Percentiles rank a stretch among this genome's conserved stretches.
Evolutionary conservation across 2,888 invertebrate genomes (phyloP).

Genomic region (Chirona hameri): DNA sequence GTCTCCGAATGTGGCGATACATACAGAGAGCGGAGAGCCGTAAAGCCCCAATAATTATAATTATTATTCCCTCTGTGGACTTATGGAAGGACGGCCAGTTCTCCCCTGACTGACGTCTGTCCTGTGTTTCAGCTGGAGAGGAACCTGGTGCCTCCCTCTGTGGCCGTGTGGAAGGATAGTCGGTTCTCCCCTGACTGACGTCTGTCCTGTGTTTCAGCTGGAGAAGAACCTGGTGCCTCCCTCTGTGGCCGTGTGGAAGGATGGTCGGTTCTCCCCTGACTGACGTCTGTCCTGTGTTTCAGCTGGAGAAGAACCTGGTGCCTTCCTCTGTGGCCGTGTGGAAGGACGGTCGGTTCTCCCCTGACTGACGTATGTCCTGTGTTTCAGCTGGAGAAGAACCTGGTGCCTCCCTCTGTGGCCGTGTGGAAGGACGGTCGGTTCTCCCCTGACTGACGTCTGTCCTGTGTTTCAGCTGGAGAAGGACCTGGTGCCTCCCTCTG

Average conservation of each 20-base stretch:
- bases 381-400: background rate
- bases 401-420: constrained; percentile 35
- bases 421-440: constrained; percentile 37
- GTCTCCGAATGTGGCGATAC: too few relatives aligned
- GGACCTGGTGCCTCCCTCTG: constrained; percentile 33
- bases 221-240: constrained; percentile 32
- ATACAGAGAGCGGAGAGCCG: too few relatives aligned
- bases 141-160: constrained; percentile 33
- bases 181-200: too few relatives aligned
- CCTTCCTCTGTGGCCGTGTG: constrained; percentile 37
- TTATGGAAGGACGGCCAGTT: constrained; percentile 37
- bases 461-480: constrained; percentile 9
- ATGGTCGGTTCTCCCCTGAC: constrained; percentile 31
- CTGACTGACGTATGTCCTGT: too few relatives aligned
- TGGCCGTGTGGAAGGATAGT: constrained; percentile 38
- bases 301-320: constrained; percentile 7
- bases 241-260: constrained; percentile 38
- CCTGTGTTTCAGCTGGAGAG: constrained; percentile 8
- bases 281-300: too few relatives aligned
- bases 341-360: constrained; percentile 36
- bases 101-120: too few relatives aligned
- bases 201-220: background rate
- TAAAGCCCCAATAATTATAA: too few relatives aligned
- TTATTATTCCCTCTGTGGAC: too few relatives aligned
- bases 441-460: too few relatives aligned